phyloP scores from a whole-genome alignment of 2,113 vertebrate species.

The Grallaria varia region DNA sequence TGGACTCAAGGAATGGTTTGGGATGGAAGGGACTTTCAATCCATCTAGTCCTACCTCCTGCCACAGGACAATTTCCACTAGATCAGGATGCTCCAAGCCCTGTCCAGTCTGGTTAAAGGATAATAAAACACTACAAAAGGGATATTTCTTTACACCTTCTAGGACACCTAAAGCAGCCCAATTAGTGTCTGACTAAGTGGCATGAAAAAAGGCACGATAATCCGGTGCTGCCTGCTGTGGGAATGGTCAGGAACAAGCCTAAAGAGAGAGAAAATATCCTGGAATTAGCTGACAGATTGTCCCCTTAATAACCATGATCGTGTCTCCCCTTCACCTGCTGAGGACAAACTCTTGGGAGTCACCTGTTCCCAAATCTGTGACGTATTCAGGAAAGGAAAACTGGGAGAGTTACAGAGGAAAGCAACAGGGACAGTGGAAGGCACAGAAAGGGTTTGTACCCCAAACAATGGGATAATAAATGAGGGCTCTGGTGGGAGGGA shows the following conservation, averaged over 20 bases:
- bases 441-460: background rate
- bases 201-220: background rate
- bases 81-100: background rate
- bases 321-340: background rate
- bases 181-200: background rate
- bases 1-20: background rate
- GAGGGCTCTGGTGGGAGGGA: background rate
- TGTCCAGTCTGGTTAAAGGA: background rate
- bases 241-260: background rate
- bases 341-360: background rate
- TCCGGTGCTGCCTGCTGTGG: background rate
- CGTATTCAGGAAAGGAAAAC: rapidly evolving
- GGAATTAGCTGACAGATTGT: rapidly evolving
- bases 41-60: background rate
- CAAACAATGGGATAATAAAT: rapidly evolving
- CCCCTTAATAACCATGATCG: rapidly evolving
- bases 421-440: background rate
- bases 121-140: background rate
- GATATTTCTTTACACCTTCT: background rate
- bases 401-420: background rate
- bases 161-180: background rate
- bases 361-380: rapidly evolving
- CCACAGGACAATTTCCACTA: background rate
- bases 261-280: rapidly evolving
- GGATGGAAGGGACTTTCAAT: background rate